phyloP scores from a whole-genome alignment of 2,113 vertebrate species.

The Triplophysa siluroides region DNA sequence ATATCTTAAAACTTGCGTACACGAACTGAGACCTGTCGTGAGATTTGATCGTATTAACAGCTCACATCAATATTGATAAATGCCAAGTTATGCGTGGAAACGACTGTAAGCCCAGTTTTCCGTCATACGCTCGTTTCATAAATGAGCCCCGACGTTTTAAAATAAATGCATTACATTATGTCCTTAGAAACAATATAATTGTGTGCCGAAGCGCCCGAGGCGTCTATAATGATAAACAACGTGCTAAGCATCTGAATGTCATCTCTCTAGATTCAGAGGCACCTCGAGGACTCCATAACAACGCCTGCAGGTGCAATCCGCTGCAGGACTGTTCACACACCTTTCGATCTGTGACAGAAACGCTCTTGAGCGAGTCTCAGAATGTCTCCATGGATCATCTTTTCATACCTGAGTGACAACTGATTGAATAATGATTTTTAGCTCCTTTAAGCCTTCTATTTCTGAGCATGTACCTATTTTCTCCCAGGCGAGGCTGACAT shows the following conservation, averaged over 20 bases:
- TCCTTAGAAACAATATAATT: neutral
- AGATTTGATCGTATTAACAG: no score
- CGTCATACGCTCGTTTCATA: no score
- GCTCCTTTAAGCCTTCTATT: no score
- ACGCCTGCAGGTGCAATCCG: neutral
- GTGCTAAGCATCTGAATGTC: neutral
- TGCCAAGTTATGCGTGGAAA: no score
- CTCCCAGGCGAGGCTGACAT: no score
- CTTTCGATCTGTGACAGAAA: conserved; percentile 97
- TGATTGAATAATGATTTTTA: no score
- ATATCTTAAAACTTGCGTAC: no score
- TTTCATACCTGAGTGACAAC: conserved; percentile 98
- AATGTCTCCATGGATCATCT: conserved; percentile 99
- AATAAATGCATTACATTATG: neutral
- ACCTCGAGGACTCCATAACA: neutral
- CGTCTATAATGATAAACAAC: neutral
- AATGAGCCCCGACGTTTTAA: no score
- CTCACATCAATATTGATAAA: no score
- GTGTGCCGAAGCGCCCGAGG: neutral
- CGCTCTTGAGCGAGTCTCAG: conserved; percentile 90
- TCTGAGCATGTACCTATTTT: no score
- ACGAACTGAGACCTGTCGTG: no score
- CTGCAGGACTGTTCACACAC: conserved; percentile 62
- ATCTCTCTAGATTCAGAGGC: neutral
- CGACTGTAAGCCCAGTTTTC: no score